Conservation (phyloP, 35 echinoderm and acorn worm species). For the Stichopus chloronotus region DNA sequence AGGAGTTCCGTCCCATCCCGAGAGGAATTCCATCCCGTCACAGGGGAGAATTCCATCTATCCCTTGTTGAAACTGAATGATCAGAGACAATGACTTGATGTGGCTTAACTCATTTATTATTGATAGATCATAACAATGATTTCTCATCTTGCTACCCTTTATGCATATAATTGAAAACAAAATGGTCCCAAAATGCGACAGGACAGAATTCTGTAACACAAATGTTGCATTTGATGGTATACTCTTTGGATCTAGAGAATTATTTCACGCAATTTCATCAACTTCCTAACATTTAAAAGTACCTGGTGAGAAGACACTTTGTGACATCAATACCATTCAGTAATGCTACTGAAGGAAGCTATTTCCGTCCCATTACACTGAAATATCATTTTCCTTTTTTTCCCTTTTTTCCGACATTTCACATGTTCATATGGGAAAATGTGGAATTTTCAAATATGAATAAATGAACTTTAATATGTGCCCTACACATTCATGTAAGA, state of each 20-base stretch:
- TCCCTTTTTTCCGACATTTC: background rate
- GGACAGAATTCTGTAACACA: too few relatives aligned
- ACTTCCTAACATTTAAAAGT: too few relatives aligned
- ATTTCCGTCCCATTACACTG: too few relatives aligned
- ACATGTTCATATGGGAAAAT: background rate
- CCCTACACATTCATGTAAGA: background rate
- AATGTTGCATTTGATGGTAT: too few relatives aligned
- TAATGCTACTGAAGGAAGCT: background rate
- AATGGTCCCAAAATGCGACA: background rate
- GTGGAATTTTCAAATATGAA: background rate
- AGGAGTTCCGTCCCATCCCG: background rate
- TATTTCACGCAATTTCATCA: too few relatives aligned
- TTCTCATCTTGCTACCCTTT: background rate
- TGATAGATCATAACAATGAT: slow-evolving; percentile 2
- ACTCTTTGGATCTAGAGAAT: background rate
- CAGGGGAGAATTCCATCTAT: background rate
- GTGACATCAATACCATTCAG: too few relatives aligned
- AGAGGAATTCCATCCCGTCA: background rate
- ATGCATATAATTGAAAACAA: slow-evolving; percentile 2
- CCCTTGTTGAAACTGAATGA: slow-evolving; percentile 39
- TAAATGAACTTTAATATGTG: too few relatives aligned
- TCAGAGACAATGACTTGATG: slow-evolving; percentile 2
- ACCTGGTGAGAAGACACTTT: background rate
- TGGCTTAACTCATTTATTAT: slow-evolving; percentile 4
- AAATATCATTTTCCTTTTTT: background rate